phyloP scores from a whole-genome alignment of 2,888 invertebrate genomes.

The Eucera pruinosa region DNA sequence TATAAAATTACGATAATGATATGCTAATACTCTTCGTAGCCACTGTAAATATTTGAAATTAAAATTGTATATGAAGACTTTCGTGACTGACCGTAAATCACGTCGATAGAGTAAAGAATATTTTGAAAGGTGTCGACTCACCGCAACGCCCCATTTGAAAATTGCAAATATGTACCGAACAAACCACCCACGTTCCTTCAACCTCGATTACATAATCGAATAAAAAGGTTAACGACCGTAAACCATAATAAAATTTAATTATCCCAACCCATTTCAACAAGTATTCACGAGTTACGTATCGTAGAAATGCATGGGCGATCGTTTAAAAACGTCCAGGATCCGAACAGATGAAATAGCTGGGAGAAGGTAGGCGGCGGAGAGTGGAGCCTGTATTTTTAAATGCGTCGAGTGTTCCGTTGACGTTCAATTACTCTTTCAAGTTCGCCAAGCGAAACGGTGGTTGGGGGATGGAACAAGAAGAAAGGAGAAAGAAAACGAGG shows the following conservation, averaged over 20 bases:
- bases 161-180: background rate
- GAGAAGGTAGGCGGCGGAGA: background rate
- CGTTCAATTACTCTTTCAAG: constrained; percentile 81
- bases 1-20: too few relatives aligned
- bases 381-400: constrained; percentile 61
- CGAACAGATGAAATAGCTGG: constrained; percentile 9
- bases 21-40: too few relatives aligned
- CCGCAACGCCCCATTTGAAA: too few relatives aligned
- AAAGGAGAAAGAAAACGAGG: constrained; percentile 50
- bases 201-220: too few relatives aligned
- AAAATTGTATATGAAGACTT: too few relatives aligned
- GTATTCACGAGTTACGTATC: background rate
- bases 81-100: too few relatives aligned
- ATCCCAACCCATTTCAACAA: background rate
- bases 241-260: background rate
- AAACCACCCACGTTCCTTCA: background rate
- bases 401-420: constrained; percentile 74
- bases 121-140: too few relatives aligned
- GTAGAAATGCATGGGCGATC: background rate
- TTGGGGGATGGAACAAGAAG: constrained; percentile 12
- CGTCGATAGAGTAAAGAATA: too few relatives aligned
- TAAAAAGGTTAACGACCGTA: background rate
- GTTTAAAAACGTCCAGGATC: constrained; percentile 13
- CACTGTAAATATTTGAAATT: too few relatives aligned
- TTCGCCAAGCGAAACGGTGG: constrained; percentile 70